These are phyloP conservation scores for Taenaris catops DNA, from an alignment of 2,888 invertebrate species.

Conservation along the genomic window DNA sequence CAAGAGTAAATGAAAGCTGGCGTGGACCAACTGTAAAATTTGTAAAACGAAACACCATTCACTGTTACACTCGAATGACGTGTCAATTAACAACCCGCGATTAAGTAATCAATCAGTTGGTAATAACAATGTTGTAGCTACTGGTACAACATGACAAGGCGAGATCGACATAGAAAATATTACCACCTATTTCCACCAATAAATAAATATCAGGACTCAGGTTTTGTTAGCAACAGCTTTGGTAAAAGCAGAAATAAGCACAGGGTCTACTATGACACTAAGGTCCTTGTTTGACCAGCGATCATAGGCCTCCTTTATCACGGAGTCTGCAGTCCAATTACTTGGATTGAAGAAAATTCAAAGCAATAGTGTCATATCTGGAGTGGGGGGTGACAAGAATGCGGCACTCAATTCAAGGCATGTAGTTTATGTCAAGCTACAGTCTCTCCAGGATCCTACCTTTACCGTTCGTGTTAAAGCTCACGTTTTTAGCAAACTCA, in stretches of 20 bases:
- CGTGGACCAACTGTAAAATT: no score
- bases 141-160: no score
- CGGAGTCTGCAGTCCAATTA: conserved; percentile 11
- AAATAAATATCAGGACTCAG: conserved; percentile 4
- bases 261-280: conserved; percentile 10
- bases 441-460: neutral
- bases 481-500: conserved; percentile 2
- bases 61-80: no score
- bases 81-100: no score
- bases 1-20: no score
- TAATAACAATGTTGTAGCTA: no score
- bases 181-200: conserved; percentile 4
- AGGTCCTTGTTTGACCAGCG: conserved; percentile 28
- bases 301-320: conserved; percentile 17
- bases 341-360: conserved; percentile 3
- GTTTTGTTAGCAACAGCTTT: conserved; percentile 26
- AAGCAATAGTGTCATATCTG: neutral
- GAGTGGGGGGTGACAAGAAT: neutral
- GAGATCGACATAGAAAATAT: conserved; percentile 7
- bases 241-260: conserved; percentile 17
- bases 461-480: neutral
- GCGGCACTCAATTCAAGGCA: neutral
- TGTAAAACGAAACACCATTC: no score
- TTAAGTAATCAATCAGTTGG: no score
- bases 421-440: neutral